Evolutionary conservation across 2,888 invertebrate species (phyloP).

Genomic region (Rhyacophila evoluta): DNA sequence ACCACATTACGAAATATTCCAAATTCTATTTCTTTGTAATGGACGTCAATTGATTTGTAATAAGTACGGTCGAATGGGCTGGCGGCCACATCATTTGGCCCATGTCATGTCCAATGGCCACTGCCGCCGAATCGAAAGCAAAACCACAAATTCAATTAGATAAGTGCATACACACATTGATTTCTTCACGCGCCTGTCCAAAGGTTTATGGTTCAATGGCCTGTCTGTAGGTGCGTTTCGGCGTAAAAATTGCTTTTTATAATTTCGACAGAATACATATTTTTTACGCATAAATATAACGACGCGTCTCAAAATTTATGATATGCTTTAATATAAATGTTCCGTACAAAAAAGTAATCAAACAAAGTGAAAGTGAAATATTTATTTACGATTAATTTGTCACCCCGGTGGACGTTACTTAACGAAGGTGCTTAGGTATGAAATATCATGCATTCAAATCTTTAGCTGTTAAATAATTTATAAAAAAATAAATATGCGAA

Average conservation of each 20-base stretch:
- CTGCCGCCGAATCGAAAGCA: constrained; percentile 2
- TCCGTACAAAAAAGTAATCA: too few relatives aligned
- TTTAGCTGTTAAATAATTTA: too few relatives aligned
- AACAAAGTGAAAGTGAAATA: too few relatives aligned
- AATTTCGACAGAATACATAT: neutral
- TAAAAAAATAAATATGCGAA: too few relatives aligned
- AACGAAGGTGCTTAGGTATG: too few relatives aligned
- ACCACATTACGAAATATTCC: neutral
- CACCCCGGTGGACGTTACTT: too few relatives aligned
- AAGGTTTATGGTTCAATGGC: constrained; percentile 16
- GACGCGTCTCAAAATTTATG: too few relatives aligned
- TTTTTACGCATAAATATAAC: neutral
- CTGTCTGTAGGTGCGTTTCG: neutral
- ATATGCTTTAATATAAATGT: too few relatives aligned
- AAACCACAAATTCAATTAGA: constrained; percentile 24
- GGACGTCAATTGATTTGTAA: constrained; percentile 14
- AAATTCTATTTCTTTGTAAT: neutral
- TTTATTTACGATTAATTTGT: too few relatives aligned
- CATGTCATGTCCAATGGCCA: constrained; percentile 1
- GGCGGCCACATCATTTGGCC: neutral
- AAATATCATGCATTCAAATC: too few relatives aligned
- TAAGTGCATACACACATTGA: constrained; percentile 9
- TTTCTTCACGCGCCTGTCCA: constrained; percentile 11
- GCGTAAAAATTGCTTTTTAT: constrained; percentile 7
- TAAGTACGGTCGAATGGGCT: neutral